Evolutionary conservation across 2,888 invertebrate species (phyloP).

Genomic region (Ctenicera cuprea): DNA sequence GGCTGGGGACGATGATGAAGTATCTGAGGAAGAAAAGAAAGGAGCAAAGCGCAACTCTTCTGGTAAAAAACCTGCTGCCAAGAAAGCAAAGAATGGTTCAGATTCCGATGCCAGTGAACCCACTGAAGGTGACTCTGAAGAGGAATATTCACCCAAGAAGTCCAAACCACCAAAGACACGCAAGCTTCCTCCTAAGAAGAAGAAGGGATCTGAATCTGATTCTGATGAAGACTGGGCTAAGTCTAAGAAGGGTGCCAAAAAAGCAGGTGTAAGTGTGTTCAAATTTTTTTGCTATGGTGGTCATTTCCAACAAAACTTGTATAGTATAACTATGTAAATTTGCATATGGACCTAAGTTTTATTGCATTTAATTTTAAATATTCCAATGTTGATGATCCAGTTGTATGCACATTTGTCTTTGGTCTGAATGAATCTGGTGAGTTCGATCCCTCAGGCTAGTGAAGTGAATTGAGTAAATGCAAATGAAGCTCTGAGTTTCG

Average conservation of each 20-base stretch:
- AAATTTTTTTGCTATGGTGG: not conserved
- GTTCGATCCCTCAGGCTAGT: no score
- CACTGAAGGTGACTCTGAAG: slow-evolving; percentile 75
- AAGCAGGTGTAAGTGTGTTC: slow-evolving; percentile 71
- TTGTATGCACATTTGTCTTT: no score
- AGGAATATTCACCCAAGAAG: slow-evolving; percentile 79
- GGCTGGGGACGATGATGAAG: slow-evolving; percentile 70
- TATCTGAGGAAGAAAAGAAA: slow-evolving; percentile 76
- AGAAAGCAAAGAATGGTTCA: slow-evolving; percentile 74
- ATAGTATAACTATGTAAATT: no score
- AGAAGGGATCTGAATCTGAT: slow-evolving; percentile 81
- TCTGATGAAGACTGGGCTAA: slow-evolving; percentile 83
- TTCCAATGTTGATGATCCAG: no score
- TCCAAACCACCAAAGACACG: slow-evolving; percentile 74
- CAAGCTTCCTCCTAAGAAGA: slow-evolving; percentile 75
- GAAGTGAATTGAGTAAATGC: no score
- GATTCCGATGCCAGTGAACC: slow-evolving; percentile 74
- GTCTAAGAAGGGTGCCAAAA: slow-evolving; percentile 74
- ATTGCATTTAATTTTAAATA: no score
- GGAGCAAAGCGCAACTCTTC: slow-evolving; percentile 75
- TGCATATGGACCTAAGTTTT: no score
- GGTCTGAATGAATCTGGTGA: no score
- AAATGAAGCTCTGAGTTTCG: no score
- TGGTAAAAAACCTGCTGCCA: slow-evolving; percentile 73
- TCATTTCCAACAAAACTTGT: no score